A percentile compares a stretch with the other conserved stretches of the same genome.
phyloP scores from a whole-genome alignment of 1,140 invertebrate species.

The Drosophila insularis region DNA sequence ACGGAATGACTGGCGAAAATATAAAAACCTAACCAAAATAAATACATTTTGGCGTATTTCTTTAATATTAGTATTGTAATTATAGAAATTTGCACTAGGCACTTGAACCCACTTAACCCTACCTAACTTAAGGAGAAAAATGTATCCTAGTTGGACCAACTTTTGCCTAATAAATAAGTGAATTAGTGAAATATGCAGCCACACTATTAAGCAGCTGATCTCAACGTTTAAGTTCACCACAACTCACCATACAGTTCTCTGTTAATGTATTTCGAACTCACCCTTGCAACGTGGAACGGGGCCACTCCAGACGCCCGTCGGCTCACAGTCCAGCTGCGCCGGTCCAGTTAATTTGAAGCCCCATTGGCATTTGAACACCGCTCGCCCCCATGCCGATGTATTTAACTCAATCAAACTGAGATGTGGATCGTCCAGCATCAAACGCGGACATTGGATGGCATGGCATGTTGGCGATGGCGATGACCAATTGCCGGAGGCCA shows the following conservation, averaged over 20 bases:
- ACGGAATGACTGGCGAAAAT: too few species aligned
- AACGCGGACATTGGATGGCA: conserved; percentile 88
- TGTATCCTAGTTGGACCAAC: too few species aligned
- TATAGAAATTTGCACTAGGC: too few species aligned
- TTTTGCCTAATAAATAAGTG: too few species aligned
- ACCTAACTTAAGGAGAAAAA: too few species aligned
- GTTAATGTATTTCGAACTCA: conserved; percentile 73
- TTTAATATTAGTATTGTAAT: too few species aligned
- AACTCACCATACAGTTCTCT: not conserved
- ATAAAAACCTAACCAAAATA: too few species aligned
- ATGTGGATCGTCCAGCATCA: conserved; percentile 84
- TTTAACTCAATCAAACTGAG: conserved; percentile 84
- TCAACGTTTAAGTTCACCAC: too few species aligned
- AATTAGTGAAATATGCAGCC: too few species aligned
- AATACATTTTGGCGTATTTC: too few species aligned
- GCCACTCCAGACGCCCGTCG: conserved; percentile 90
- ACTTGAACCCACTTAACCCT: too few species aligned
- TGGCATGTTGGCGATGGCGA: conserved; percentile 87
- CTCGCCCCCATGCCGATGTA: conserved; percentile 85
- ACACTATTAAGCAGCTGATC: too few species aligned
- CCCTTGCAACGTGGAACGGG: conserved; percentile 88
- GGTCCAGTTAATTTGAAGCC: conserved; percentile 89
- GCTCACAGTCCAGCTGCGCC: conserved; percentile 89
- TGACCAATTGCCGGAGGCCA: conserved; percentile 92
- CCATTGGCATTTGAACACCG: conserved; percentile 91